Evolutionary conservation across 2,797 vertebrate genomes (phyloP).

Genomic region (Channa striata): DNA sequence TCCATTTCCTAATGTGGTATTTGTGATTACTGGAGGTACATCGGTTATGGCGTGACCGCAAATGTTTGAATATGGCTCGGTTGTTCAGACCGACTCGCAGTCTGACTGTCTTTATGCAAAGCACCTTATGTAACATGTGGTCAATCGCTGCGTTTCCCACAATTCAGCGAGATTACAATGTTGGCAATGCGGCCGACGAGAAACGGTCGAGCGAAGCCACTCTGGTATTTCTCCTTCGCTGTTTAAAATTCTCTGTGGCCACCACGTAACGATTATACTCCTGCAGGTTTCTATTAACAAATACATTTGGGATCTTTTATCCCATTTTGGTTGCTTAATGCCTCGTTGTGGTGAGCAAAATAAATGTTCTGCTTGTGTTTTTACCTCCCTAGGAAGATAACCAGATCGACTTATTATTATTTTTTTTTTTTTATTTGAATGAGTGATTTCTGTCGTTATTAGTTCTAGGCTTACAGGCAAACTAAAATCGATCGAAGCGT

Average conservation of each 20-base stretch:
- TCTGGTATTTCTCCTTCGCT: slow-evolving; percentile 43
- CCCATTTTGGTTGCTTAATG: slow-evolving; percentile 28
- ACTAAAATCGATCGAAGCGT: slow-evolving; percentile 2
- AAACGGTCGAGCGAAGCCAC: slow-evolving; percentile 17
- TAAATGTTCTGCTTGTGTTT: slow-evolving; percentile 10
- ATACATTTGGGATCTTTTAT: slow-evolving; percentile 37
- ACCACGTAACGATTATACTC: slow-evolving; percentile 44
- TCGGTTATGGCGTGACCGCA: slow-evolving; percentile 34
- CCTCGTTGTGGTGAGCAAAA: slow-evolving; percentile 21
- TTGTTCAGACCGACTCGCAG: slow-evolving; percentile 14
- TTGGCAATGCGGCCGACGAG: slow-evolving; percentile 9
- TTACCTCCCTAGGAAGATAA: slow-evolving; percentile 7
- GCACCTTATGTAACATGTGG: slow-evolving; percentile 49
- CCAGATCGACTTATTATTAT: slow-evolving; percentile 7
- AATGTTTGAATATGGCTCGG: slow-evolving; percentile 16
- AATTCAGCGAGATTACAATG: slow-evolving; percentile 24
- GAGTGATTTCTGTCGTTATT: slow-evolving; percentile 7
- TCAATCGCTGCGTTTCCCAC: slow-evolving; percentile 44
- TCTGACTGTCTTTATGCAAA: slow-evolving; percentile 21
- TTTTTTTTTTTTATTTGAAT: slow-evolving; percentile 1
- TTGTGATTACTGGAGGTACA: slow-evolving; percentile 20
- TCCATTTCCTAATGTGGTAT: neutral
- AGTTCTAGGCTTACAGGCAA: slow-evolving; percentile 2
- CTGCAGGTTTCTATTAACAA: slow-evolving; percentile 31
- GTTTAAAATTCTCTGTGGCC: slow-evolving; percentile 48